Evolutionary conservation across 2,888 invertebrate genomes (phyloP).

Genomic region (Dicycla oo): DNA sequence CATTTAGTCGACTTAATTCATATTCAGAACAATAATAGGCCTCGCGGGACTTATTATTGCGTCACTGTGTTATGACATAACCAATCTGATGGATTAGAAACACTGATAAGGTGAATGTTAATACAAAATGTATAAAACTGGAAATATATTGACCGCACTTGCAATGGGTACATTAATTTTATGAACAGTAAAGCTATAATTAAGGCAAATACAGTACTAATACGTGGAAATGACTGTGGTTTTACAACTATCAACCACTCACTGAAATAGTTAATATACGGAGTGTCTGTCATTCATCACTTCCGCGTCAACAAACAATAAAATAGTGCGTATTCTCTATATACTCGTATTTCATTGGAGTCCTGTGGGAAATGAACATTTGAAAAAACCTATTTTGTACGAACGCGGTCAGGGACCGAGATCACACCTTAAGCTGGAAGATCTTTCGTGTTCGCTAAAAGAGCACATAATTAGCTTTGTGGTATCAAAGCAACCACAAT

Average conservation of each 20-base stretch:
- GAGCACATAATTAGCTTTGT: slow-evolving; percentile 32
- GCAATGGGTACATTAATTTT: slow-evolving; percentile 35
- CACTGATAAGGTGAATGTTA: slow-evolving; percentile 49
- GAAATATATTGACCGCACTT: slow-evolving; percentile 30
- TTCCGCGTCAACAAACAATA: slow-evolving; percentile 15
- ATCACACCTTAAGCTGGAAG: slow-evolving; percentile 20
- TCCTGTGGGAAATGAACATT: neutral
- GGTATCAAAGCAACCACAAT: slow-evolving; percentile 3
- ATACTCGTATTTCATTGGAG: neutral
- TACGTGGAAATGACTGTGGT: slow-evolving; percentile 20
- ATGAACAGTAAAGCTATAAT: slow-evolving; percentile 30
- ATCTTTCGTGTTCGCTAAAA: slow-evolving; percentile 30
- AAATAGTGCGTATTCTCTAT: slow-evolving; percentile 10
- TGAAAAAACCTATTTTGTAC: neutral
- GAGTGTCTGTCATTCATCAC: slow-evolving; percentile 20
- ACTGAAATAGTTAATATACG: slow-evolving; percentile 16
- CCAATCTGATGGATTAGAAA: slow-evolving; percentile 55
- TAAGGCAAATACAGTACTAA: slow-evolving; percentile 35
- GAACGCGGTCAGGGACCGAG: neutral
- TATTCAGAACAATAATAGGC: slow-evolving; percentile 53
- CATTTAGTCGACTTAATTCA: slow-evolving; percentile 57
- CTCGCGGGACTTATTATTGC: slow-evolving; percentile 46
- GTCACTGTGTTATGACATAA: slow-evolving; percentile 58
- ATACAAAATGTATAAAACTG: slow-evolving; percentile 44
- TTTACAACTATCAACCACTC: slow-evolving; percentile 30